Base-by-base conservation (phyloP, 2,888 invertebrate genomes). In the Lomographa bimaculata region DNA sequence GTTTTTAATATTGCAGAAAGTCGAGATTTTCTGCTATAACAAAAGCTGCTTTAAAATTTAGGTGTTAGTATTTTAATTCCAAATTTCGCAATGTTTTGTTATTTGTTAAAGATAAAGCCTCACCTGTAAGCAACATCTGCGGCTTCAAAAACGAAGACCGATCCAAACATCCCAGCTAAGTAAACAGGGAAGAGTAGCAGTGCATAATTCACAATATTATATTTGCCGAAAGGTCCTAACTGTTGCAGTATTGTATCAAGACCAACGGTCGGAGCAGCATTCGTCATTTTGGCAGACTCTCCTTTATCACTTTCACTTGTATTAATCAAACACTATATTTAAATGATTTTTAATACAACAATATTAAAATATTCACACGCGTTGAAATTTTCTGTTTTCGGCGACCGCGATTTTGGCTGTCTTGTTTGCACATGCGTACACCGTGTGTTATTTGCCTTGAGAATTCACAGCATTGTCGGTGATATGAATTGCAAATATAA, bases 121-220 rank as follows among this genome's bases (percentile, higher is more conserved):
- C 46, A 86, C 87, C 87, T 78, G 60, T 87, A 86, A 30, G 55
- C 48, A 10, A 87, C 69, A 50, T 85, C 81, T 0, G 77, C 49
- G 0, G 87, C 86, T 58, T 89, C 87, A 37, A 87, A 89, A n/a
- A 87, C 76, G 32, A 68, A 89, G 1, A 79, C 75, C 0, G 81
- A 77, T 21, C 83, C 87, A 35, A 70, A 87, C 76, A 87, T 79
- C 62, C 86, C 87, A 48, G 87, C 82, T 62, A 87, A 71, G 64
- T 66, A 85, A 18, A 86, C 80, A 0, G 87, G 87, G 24, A 84
- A 81, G 10, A 89, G 49, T 1, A 82, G 56, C 5, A 89, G 56
- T 0, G 79, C 79, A 72, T 85, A 89, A 41, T 86, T 87, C 44
- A 85, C 53, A 6, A 89, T 55, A 23, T 87, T 86, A 46, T 77